These are phyloP conservation scores for Trogon surrucura DNA, from an alignment of 2,113 vertebrate species.

Conservation along the genomic window DNA sequence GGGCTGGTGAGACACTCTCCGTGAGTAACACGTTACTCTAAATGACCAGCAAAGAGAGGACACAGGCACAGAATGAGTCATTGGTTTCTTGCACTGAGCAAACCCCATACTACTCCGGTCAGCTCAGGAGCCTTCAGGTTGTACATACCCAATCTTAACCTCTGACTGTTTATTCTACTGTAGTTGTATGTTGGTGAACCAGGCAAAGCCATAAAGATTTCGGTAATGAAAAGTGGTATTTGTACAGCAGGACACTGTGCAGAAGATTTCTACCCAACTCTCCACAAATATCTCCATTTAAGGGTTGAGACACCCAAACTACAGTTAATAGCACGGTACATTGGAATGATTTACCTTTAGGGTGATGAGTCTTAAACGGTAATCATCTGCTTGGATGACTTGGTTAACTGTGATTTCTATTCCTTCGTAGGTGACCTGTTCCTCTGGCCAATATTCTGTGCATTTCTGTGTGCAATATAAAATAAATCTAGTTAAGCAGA, in stretches of 20 bases:
- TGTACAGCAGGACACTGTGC: neutral
- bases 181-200: neutral
- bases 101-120: neutral
- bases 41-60: neutral
- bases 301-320: neutral
- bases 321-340: neutral
- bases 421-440: conserved; percentile 87
- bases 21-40: neutral
- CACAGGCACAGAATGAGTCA: neutral
- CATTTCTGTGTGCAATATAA: conserved; percentile 87
- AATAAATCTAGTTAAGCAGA: conserved; percentile 51
- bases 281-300: neutral
- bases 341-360: conserved; percentile 84
- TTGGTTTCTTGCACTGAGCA: neutral
- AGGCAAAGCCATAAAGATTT: neutral
- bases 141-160: neutral
- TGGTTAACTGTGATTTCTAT: conserved; percentile 88
- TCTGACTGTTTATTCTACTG: neutral
- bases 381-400: conserved; percentile 94
- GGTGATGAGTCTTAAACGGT: conserved; percentile 93
- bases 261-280: neutral
- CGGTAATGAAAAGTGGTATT: neutral
- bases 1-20: neutral
- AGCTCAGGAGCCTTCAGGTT: neutral
- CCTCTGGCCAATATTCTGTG: conserved; percentile 98